Evolutionary conservation across 2,113 vertebrate species (phyloP), one percentile per base, ranked within the genome.

Genomic region (Thermophis baileyi): DNA sequence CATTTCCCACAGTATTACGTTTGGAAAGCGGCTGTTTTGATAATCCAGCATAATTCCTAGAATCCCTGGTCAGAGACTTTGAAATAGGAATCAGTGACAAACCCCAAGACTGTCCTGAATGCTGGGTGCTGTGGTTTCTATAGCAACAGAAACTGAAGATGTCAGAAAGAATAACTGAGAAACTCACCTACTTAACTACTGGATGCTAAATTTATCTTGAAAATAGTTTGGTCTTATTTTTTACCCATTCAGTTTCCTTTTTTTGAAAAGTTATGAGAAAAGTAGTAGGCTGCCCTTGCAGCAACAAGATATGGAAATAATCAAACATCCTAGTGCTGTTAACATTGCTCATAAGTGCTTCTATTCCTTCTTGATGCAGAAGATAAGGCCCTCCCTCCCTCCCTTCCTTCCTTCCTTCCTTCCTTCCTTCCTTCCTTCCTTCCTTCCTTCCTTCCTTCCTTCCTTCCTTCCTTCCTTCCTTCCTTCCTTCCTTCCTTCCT

Each of bases 91-190:
- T 46, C 18, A 87, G 47, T 93, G 44, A 51, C 54, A 91, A 89
- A 44, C n/a, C 91, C 89, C 46, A 87, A 92, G 91, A 90, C 49
- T 54, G 88, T 92, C 93, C 93, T 94, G 11, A 6, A 95, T 94
- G 92, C 94, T 94, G 81, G 91, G 93, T 88, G 92, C 3, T 2
- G 89, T 91, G 94, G 96, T 97, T 97, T 96, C 96, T 95, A 96
- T 97, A 96, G 96, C 93, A 95, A 97, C 96, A 95, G 93, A 94
- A 96, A 93, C 63, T 57, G 85, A 92, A 94, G 94, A 96, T 96
- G 95, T 74, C 22, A 91, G 93, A 46, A 89, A 47, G 96, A 90
- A 88, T 92, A 85, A 60, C 95, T 97, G 96, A 94, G 95, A 96
- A 94, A 94, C 96, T 94, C 55, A 93, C 85, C 93, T 93, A 91